Evolutionary conservation across 1,140 invertebrate species (phyloP).

Genomic region (Chrysopa pallens): DNA sequence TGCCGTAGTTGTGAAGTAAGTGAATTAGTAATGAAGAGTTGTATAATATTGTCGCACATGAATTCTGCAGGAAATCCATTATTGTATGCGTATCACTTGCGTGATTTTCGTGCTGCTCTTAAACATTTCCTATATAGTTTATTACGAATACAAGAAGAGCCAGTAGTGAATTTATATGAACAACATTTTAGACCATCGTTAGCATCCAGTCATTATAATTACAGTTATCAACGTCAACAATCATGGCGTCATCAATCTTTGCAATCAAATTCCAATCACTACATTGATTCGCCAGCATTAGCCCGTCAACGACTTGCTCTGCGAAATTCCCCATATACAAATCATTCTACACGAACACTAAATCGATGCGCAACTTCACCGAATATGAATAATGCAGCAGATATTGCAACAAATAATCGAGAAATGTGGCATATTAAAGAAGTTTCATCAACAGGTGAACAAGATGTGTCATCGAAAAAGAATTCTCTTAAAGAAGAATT

Average conservation of each 20-base stretch:
- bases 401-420: not conserved
- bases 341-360: too few species aligned
- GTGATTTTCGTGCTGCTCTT: constrained; percentile 61
- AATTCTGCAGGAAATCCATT: constrained; percentile 80
- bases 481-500: too few species aligned
- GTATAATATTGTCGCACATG: constrained; percentile 73
- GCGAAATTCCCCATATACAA: too few species aligned
- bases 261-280: too few species aligned
- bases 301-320: too few species aligned
- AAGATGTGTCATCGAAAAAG: too few species aligned
- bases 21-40: constrained; percentile 50
- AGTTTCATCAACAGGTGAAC: not conserved
- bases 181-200: not conserved
- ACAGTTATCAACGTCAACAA: constrained; percentile 20
- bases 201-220: constrained; percentile 1
- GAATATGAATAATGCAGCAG: not conserved
- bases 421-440: constrained; percentile 2
- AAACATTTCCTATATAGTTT: constrained; percentile 40
- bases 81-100: constrained; percentile 76
- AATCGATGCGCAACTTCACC: not conserved
- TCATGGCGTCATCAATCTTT: constrained; percentile 6
- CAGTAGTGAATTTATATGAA: constrained; percentile 16
- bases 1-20: constrained; percentile 46
- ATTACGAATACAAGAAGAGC: constrained; percentile 25
- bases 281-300: too few species aligned